These are phyloP conservation scores for Meta bourneti DNA, from an alignment of 2,888 invertebrate species.

Conservation along the genomic window DNA sequence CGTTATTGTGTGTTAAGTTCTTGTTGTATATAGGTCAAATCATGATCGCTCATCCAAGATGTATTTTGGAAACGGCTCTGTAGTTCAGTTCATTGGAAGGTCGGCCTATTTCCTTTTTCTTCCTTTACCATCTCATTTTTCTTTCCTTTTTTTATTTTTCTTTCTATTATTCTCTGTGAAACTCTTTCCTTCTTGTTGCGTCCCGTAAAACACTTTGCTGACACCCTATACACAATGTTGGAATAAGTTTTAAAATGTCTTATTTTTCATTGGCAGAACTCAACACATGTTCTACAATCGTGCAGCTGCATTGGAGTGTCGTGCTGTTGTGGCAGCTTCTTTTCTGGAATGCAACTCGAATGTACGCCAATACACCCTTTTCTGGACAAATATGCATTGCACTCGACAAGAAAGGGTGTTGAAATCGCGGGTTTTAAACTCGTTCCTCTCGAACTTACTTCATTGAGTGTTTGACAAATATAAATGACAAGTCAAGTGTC, in stretches of 20 bases:
- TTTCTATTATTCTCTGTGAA: neutral
- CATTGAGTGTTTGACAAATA: too few relatives aligned
- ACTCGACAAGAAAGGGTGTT: neutral
- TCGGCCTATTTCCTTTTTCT: slow-evolving; percentile 39
- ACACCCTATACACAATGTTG: neutral
- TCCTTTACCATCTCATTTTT: neutral
- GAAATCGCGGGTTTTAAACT: too few relatives aligned
- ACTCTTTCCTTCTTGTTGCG: slow-evolving; percentile 23
- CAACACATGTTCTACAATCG: slow-evolving; percentile 1
- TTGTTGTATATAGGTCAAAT: slow-evolving; percentile 42
- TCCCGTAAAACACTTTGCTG: slow-evolving; percentile 14
- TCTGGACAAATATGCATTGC: slow-evolving; percentile 10
- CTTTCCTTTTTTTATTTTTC: slow-evolving; percentile 5
- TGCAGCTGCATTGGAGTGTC: slow-evolving; percentile 1
- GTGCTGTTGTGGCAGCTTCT: slow-evolving; percentile 21
- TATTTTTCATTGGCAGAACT: slow-evolving; percentile 2
- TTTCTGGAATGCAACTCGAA: slow-evolving; percentile 1
- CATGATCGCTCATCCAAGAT: slow-evolving; percentile 33
- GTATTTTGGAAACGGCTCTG: neutral
- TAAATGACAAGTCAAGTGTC: too few relatives aligned
- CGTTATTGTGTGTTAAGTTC: slow-evolving; percentile 10
- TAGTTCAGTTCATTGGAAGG: slow-evolving; percentile 10
- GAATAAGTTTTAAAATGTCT: slow-evolving; percentile 5
- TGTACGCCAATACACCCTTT: neutral
- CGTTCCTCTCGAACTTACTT: too few relatives aligned